Percentiles rank a stretch among this genome's conserved stretches.
Conservation (phyloP, 2,888 invertebrate species). For the Epicampocera succincta region DNA sequence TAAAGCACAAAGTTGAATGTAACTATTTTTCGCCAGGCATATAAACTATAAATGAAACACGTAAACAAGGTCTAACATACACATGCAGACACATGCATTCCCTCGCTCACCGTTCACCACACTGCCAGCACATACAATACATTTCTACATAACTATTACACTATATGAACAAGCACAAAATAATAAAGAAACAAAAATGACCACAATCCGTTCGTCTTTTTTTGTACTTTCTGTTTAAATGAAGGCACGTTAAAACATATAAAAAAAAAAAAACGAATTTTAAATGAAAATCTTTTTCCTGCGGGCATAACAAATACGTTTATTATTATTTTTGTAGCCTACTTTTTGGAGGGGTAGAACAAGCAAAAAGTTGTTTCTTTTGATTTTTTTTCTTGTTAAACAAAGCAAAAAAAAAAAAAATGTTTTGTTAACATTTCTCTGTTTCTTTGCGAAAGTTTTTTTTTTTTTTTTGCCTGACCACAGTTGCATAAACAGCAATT, state of each 20-base stretch:
- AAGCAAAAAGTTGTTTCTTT: neutral
- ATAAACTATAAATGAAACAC: conserved; percentile 39
- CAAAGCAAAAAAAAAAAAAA: too few species aligned
- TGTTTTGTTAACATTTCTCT: conserved; percentile 22
- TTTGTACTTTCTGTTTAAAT: conserved; percentile 14
- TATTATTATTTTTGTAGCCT: conserved; percentile 62
- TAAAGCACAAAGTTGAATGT: conserved; percentile 29
- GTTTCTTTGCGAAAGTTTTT: neutral
- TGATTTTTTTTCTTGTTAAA: conserved; percentile 12
- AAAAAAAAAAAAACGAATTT: conserved; percentile 42
- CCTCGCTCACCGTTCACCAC: neutral
- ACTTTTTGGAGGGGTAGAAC: conserved; percentile 46
- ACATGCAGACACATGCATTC: neutral
- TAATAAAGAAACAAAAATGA: conserved; percentile 55
- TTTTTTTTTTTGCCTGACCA: too few species aligned
- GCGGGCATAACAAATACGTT: conserved; percentile 62
- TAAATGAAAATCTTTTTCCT: conserved; percentile 59
- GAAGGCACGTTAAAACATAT: conserved; percentile 13
- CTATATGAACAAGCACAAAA: conserved; percentile 17
- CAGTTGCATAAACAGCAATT: neutral
- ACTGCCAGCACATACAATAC: neutral
- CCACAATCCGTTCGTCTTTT: conserved; percentile 62
- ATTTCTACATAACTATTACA: too few species aligned
- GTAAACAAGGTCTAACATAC: conserved; percentile 11
- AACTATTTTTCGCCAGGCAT: conserved; percentile 44